These are phyloP conservation scores for Coptotermes formosanus DNA, from an alignment of 1,140 invertebrate genomes.

Conservation along the genomic window DNA sequence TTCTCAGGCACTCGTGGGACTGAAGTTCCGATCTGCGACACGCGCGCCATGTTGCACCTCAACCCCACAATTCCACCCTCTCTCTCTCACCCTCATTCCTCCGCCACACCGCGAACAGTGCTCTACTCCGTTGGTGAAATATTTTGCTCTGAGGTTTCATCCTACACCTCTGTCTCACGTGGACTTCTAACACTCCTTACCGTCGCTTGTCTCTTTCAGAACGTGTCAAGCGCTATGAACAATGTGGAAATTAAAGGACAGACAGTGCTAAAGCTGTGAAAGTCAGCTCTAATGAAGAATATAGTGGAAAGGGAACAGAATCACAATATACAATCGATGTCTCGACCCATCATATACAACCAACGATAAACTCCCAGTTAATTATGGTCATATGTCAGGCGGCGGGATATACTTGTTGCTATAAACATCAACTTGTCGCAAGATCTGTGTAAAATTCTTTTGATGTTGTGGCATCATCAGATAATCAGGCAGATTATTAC, in stretches of 20 bases:
- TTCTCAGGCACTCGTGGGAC: conserved; percentile 11
- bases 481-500: no score
- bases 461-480: no score
- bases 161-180: no score
- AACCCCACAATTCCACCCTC: background rate
- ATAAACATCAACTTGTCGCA: no score
- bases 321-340: background rate
- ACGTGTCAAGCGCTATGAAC: background rate
- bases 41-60: background rate
- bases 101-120: background rate
- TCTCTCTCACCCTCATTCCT: background rate
- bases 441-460: no score
- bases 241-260: background rate
- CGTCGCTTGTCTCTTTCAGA: background rate
- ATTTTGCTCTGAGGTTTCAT: background rate
- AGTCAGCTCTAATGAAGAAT: background rate
- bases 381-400: no score
- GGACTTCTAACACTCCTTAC: background rate
- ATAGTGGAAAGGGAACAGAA: background rate
- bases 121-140: background rate
- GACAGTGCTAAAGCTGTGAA: background rate
- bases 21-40: background rate
- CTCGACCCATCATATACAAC: background rate
- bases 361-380: background rate
- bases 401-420: no score